A percentile compares a stretch with the other conserved stretches of the same genome.
Evolutionary conservation across 1,140 invertebrate genomes (phyloP).

Genomic region (Nasonia giraulti): DNA sequence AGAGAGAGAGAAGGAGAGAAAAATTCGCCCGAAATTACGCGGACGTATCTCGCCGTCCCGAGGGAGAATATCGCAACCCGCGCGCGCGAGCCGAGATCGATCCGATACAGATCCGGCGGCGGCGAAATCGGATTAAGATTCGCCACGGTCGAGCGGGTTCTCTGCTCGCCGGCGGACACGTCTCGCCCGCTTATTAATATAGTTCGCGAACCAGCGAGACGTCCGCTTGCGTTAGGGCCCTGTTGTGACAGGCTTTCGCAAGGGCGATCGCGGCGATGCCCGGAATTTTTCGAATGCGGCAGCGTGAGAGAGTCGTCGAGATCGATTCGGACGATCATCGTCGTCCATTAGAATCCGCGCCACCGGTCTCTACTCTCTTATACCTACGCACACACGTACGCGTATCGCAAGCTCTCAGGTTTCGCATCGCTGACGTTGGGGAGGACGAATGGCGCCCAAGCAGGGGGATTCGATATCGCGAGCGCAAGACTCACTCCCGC

Average conservation of each 20-base stretch:
- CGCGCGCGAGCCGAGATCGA: neutral
- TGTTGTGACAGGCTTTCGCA: slow-evolving; percentile 65
- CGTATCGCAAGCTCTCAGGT: neutral
- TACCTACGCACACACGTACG: too few relatives aligned
- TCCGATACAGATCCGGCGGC: slow-evolving; percentile 21
- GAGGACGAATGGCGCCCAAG: slow-evolving; percentile 8
- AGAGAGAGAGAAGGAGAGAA: too few relatives aligned
- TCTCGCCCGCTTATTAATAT: slow-evolving; percentile 51
- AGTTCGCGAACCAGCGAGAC: slow-evolving; percentile 52
- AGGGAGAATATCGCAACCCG: slow-evolving; percentile 29
- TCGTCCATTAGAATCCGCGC: slow-evolving; percentile 15
- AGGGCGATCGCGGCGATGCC: slow-evolving; percentile 46
- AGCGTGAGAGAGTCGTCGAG: slow-evolving; percentile 60
- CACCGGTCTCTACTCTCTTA: too few relatives aligned
- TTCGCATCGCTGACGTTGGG: slow-evolving; percentile 4
- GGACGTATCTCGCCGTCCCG: neutral
- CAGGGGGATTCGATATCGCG: slow-evolving; percentile 18
- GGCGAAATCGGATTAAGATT: slow-evolving; percentile 54
- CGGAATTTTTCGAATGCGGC: slow-evolving; percentile 53
- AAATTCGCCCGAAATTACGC: neutral
- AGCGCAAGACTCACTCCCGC: too few relatives aligned
- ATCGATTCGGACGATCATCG: slow-evolving; percentile 53
- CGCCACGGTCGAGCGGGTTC: slow-evolving; percentile 53
- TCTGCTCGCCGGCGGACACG: slow-evolving; percentile 27
- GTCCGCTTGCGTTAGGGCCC: slow-evolving; percentile 58